Conservation (phyloP, 2,888 invertebrate genomes). For the Tanypteryx hageni region DNA sequence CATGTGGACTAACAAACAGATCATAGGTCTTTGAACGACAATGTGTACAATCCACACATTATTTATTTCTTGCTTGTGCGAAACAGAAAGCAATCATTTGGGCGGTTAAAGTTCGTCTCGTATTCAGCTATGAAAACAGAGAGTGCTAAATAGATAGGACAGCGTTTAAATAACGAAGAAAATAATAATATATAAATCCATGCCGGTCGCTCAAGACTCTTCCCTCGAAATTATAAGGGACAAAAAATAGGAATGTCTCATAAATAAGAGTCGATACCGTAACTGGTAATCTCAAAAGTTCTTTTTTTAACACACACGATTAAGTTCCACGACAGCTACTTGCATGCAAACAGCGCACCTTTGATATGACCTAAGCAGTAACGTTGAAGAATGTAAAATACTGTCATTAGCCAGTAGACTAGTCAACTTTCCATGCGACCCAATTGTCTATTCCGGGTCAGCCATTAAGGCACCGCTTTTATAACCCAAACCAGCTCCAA, state of each 20-base stretch:
- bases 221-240: neutral
- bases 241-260: constrained; percentile 55
- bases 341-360: constrained; percentile 34
- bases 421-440: constrained; percentile 52
- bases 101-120: constrained; percentile 43
- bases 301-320: constrained; percentile 16
- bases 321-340: constrained; percentile 43
- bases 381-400: constrained; percentile 55
- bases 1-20: constrained; percentile 51
- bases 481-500: neutral
- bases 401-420: constrained; percentile 56
- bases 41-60: constrained; percentile 42
- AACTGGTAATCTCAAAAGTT: neutral
- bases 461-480: constrained; percentile 40
- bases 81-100: constrained; percentile 43
- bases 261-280: constrained; percentile 34
- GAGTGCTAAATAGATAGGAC: constrained; percentile 47
- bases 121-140: constrained; percentile 37
- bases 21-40: constrained; percentile 25
- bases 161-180: constrained; percentile 41
- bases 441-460: constrained; percentile 33
- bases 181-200: constrained; percentile 1
- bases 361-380: constrained; percentile 58
- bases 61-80: constrained; percentile 47
- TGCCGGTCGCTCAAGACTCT: neutral